Percentiles rank a stretch among this genome's conserved stretches.
Conservation (phyloP, 1,140 invertebrate genomes). For the Drosophila oshimai region DNA sequence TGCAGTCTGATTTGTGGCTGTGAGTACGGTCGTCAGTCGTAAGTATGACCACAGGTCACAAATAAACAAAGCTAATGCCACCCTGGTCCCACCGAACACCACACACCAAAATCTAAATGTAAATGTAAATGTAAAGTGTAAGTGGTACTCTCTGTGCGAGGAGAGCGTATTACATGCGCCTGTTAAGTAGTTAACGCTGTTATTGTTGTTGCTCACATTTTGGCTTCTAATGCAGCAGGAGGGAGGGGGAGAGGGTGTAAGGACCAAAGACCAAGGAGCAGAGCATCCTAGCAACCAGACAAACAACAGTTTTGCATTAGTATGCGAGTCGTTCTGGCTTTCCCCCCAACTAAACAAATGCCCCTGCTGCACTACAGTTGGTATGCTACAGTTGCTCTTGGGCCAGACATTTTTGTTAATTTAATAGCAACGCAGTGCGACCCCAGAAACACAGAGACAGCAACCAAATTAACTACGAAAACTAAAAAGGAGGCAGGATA, state of each 20-base stretch:
- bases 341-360: too few species aligned
- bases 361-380: too few species aligned
- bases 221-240: constrained; percentile 40
- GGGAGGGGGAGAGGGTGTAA: not conserved
- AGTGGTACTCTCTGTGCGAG: constrained; percentile 23
- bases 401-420: constrained; percentile 44
- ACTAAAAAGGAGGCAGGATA: not conserved
- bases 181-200: constrained; percentile 60
- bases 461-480: constrained; percentile 1
- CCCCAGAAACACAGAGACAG: constrained; percentile 15
- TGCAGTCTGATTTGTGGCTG: constrained; percentile 39
- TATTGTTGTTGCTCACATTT: constrained; percentile 45
- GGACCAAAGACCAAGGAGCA: not conserved
- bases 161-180: constrained; percentile 44
- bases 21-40: constrained; percentile 15
- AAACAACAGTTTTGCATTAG: constrained; percentile 59
- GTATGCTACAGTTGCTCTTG: constrained; percentile 20
- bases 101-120: too few species aligned
- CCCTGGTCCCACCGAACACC: not conserved
- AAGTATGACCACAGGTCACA: constrained; percentile 27
- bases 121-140: constrained; percentile 52
- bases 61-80: constrained; percentile 8
- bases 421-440: constrained; percentile 24
- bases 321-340: constrained; percentile 41
- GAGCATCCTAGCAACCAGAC: constrained; percentile 34